Percentiles rank a stretch among this genome's conserved stretches.
phyloP scores from a whole-genome alignment of 2,113 vertebrate species.

The Calyptomena viridis region DNA sequence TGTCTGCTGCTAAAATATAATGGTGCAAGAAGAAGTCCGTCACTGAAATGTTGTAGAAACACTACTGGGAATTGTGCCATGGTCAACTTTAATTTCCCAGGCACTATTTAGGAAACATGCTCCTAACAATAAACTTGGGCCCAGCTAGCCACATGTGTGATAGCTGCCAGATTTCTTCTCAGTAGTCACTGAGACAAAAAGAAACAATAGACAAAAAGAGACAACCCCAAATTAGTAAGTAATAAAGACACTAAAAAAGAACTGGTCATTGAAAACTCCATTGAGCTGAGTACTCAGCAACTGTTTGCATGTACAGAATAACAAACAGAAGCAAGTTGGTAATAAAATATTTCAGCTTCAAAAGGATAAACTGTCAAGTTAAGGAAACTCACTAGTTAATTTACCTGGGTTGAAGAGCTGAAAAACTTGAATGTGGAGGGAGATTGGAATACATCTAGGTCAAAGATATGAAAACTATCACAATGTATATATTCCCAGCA shows the following conservation, averaged over 20 bases:
- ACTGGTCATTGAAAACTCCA: not conserved
- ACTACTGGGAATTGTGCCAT: constrained; percentile 23
- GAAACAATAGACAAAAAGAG: not conserved
- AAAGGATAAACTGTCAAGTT: not conserved
- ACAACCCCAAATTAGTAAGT: not conserved
- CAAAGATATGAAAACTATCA: not conserved
- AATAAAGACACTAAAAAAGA: not conserved
- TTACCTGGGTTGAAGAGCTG: not conserved
- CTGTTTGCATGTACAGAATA: not conserved
- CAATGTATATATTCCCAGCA: not conserved
- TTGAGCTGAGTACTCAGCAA: not conserved
- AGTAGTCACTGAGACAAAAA: not conserved
- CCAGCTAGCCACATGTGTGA: not conserved
- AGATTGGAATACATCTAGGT: not conserved
- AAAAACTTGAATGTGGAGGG: not conserved
- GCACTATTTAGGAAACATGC: constrained; percentile 2
- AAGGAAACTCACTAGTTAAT: not conserved
- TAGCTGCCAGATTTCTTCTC: not conserved
- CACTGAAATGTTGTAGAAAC: not conserved
- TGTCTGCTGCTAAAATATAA: constrained; percentile 7
- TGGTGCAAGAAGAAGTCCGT: not conserved
- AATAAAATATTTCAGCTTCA: not conserved
- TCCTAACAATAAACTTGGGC: constrained; percentile 29
- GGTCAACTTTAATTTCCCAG: not conserved
- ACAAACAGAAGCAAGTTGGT: not conserved